phyloP scores from a whole-genome alignment of 2,888 invertebrate genomes.

The Gandaritis pyraliata region DNA sequence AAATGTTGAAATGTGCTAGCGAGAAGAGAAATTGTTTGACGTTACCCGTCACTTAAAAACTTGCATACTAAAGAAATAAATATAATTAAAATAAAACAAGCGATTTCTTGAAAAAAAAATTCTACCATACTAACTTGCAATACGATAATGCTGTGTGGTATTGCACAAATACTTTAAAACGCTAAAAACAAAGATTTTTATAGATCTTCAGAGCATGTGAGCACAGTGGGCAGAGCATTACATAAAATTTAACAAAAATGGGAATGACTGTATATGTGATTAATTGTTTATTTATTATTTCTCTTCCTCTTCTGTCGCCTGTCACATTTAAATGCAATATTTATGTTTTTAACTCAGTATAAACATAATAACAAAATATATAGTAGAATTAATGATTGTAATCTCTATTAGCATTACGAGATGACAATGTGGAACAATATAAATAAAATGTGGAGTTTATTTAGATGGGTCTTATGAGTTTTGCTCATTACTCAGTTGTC shows the following conservation, averaged over 20 bases:
- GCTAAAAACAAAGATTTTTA: slow-evolving; percentile 11
- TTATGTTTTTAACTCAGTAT: slow-evolving; percentile 58
- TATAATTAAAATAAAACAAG: no score
- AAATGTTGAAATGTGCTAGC: no score
- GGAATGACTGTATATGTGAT: slow-evolving; percentile 17
- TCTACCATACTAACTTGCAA: background rate
- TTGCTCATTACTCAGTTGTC: no score
- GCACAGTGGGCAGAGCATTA: slow-evolving; percentile 1
- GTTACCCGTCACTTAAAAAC: no score
- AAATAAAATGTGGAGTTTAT: no score
- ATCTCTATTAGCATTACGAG: slow-evolving; percentile 60
- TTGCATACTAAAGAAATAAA: no score
- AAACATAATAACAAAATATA: slow-evolving; percentile 38
- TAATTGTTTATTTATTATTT: slow-evolving; percentile 29
- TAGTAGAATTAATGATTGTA: slow-evolving; percentile 37
- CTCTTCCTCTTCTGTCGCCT: slow-evolving; percentile 44
- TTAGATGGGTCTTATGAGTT: no score
- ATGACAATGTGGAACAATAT: slow-evolving; percentile 38
- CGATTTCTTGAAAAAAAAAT: no score
- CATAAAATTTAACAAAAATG: slow-evolving; percentile 21
- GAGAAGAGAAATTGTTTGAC: no score
- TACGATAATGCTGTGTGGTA: background rate
- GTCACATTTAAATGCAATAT: slow-evolving; percentile 54
- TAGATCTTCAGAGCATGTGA: slow-evolving; percentile 12
- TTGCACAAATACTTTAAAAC: background rate